Conservation (phyloP, 2,113 vertebrate species). For the Lagenorhynchus albirostris region DNA sequence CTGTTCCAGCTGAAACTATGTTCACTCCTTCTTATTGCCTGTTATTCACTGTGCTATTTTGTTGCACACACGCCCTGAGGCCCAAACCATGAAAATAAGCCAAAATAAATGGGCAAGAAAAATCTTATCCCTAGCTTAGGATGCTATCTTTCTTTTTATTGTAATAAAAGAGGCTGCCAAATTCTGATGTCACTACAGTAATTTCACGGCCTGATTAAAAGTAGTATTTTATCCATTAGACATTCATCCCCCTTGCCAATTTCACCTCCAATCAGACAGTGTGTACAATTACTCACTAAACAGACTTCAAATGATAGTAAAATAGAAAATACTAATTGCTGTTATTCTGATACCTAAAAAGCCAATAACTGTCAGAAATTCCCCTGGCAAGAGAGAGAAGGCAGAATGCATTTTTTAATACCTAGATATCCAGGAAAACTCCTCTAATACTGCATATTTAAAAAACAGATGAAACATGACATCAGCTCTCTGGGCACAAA, state of each 20-base stretch:
- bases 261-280: slow-evolving; percentile 44
- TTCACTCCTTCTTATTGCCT: background rate
- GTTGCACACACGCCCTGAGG: slow-evolving; percentile 5
- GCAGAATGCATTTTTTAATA: background rate
- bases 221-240: slow-evolving; percentile 55
- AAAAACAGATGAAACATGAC: background rate
- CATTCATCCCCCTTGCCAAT: slow-evolving; percentile 36
- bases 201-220: slow-evolving; percentile 64
- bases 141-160: slow-evolving; percentile 68
- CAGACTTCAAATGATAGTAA: slow-evolving; percentile 53
- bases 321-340: slow-evolving; percentile 48
- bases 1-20: background rate
- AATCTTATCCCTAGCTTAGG: slow-evolving; percentile 38
- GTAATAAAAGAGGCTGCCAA: slow-evolving; percentile 61
- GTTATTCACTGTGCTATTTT: slow-evolving; percentile 44
- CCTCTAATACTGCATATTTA: background rate
- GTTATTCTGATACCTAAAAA: slow-evolving; percentile 48
- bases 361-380: slow-evolving; percentile 42
- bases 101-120: slow-evolving; percentile 65
- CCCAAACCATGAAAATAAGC: slow-evolving; percentile 55
- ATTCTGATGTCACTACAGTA: slow-evolving; percentile 60
- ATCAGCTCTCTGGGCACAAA: background rate
- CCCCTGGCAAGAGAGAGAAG: slow-evolving; percentile 45
- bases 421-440: background rate
- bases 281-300: slow-evolving; percentile 28